Evolutionary conservation across 2,797 vertebrate genomes (phyloP), one percentile per base, ranked within the genome.

Genomic region (Pseudotriccus pelzelni): DNA sequence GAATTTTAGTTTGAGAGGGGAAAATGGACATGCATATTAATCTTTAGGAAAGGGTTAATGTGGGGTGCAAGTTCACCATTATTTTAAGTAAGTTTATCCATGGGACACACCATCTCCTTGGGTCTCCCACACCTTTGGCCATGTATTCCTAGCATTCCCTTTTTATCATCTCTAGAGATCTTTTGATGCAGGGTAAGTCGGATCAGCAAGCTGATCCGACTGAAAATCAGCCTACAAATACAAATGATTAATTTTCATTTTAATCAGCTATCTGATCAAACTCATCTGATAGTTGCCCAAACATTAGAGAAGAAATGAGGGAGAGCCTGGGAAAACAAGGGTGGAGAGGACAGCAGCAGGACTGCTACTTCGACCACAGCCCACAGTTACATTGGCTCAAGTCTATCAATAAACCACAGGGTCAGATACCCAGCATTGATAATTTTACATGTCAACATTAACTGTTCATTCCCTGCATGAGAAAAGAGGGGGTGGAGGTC

Each of bases 401-500:
- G 52, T 75, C 79, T 94, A 37, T 94, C 94, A 55, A 91, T 94
- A 95, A 97, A 96, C 95, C 96, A 88, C 94, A 90, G 76, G 66
- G 85, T 94, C 83, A 93, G 93, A 96, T 97, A 92, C 43, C 44
- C 62, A 89, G 73, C 62, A 56, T 69, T 87, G 94, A 96, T 97
- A 93, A 89, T 89, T 92, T 66, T 95, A 64, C 84, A 84, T 7
- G 58, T 96, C 92, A 93, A 73, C 87, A 84, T 96, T 95, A 93
- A 87, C 93, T 93, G 82, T 91, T 97, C 87, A 47, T 94, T 85
- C 76, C 24, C 82, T 93, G 66, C 87, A 80, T 95, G 94, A 94
- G 95, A 96, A 96, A 97, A 95, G 95, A 92, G 93, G 94, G 95
- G 95, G 94, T 91, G 96, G 94, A 96, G 90, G 94, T 96, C 94